Conservation (phyloP, 2,888 invertebrate genomes). For the Sinotaia quadrata region DNA sequence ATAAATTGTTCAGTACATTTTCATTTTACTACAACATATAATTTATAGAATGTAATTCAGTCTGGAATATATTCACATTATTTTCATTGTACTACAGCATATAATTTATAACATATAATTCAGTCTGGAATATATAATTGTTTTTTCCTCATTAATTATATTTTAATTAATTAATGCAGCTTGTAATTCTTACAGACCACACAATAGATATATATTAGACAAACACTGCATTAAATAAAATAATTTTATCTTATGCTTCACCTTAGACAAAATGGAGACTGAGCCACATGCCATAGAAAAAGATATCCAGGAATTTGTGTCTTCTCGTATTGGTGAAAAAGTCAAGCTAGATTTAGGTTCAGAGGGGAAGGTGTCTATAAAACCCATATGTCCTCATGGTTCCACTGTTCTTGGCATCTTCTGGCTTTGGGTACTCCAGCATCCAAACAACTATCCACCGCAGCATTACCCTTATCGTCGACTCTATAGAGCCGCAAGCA, state of each 20-base stretch:
- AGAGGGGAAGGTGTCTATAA: slow-evolving; percentile 46
- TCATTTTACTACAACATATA: too few species aligned
- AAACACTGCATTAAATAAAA: neutral
- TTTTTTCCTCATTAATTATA: too few species aligned
- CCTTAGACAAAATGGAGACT: neutral
- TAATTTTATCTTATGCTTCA: neutral
- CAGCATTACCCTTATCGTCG: slow-evolving; percentile 55
- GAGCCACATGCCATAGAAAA: slow-evolving; percentile 50
- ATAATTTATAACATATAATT: too few species aligned
- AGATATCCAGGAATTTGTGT: slow-evolving; percentile 58
- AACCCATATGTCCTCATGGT: slow-evolving; percentile 48
- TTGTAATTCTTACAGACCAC: too few species aligned
- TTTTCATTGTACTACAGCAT: too few species aligned
- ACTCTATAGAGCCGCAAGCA: slow-evolving; percentile 47
- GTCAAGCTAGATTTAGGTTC: slow-evolving; percentile 55
- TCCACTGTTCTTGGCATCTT: slow-evolving; percentile 60
- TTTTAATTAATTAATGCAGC: too few species aligned
- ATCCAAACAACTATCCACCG: slow-evolving; percentile 64
- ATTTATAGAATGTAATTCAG: too few species aligned
- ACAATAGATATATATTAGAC: neutral
- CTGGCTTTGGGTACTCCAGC: slow-evolving; percentile 65
- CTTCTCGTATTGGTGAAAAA: slow-evolving; percentile 55
- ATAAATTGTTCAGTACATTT: too few species aligned
- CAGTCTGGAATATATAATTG: too few species aligned
- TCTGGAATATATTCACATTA: too few species aligned